A percentile compares a stretch with the other conserved stretches of the same genome.
Conservation (phyloP, 1,140 invertebrate species). For the Ceratosolen fusciceps region DNA sequence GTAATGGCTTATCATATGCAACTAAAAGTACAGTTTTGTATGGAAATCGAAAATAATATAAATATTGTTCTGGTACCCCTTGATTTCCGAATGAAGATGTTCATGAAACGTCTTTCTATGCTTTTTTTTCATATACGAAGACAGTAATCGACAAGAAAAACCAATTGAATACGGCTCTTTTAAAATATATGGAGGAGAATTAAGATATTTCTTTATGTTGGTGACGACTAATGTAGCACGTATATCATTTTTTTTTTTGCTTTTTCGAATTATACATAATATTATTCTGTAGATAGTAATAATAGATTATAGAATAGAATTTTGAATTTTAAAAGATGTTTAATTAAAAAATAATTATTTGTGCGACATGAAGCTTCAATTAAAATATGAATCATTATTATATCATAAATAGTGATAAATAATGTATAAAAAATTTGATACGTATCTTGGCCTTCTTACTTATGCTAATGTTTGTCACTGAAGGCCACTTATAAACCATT, state of each 20-base stretch:
- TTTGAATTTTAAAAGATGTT: no score
- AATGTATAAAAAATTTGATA: conserved; percentile 19
- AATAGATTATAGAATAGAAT: no score
- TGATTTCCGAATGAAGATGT: not conserved
- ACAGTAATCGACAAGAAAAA: no score
- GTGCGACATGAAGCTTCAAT: no score
- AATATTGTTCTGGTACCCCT: not conserved
- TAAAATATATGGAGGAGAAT: no score
- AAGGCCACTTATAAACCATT: conserved; percentile 28
- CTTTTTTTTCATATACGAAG: not conserved
- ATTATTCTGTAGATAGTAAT: no score
- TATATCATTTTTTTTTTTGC: no score
- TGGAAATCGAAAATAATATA: conserved; percentile 18
- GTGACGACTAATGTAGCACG: no score
- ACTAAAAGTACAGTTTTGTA: not conserved
- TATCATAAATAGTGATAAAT: conserved; percentile 10
- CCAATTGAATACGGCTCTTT: not conserved
- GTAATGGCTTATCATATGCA: conserved; percentile 28
- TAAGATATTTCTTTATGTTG: no score
- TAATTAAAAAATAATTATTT: no score
- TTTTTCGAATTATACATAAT: no score
- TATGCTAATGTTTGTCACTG: conserved; percentile 39
- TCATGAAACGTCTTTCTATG: conserved; percentile 20
- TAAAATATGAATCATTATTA: no score
- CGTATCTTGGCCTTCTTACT: not conserved